Conservation (phyloP, 2,888 invertebrate genomes). For the Thymelicus lineola region DNA sequence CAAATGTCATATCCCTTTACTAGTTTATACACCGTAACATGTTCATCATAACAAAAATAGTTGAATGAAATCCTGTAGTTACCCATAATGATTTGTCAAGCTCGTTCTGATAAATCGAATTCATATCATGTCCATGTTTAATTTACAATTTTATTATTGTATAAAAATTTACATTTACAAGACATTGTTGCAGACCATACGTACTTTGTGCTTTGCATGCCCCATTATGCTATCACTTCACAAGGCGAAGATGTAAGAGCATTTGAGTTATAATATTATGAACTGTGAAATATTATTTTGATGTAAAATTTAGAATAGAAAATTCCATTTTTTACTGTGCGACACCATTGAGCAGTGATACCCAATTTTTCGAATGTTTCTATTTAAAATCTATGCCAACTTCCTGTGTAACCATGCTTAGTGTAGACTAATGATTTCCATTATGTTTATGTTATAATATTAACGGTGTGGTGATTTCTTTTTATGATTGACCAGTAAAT, state of each 20-base stretch:
- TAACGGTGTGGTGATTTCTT: no score
- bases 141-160: not conserved
- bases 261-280: not conserved
- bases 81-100: slow-evolving; percentile 24
- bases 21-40: slow-evolving; percentile 51
- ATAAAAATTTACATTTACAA: not conserved
- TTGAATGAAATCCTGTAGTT: slow-evolving; percentile 19
- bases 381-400: no score
- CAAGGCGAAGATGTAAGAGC: not conserved
- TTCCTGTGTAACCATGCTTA: no score
- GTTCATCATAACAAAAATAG: slow-evolving; percentile 8
- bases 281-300: no score
- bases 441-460: no score
- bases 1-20: slow-evolving; percentile 81
- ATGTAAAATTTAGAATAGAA: no score
- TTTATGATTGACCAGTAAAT: not conserved
- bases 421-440: no score
- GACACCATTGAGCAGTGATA: no score
- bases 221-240: slow-evolving; percentile 9
- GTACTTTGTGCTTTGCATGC: slow-evolving; percentile 1
- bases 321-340: no score
- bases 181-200: not conserved
- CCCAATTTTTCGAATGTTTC: no score
- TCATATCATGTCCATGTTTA: slow-evolving; percentile 1
- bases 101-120: slow-evolving; percentile 3